Conservation (phyloP, 2,797 vertebrate species). For the Falco peregrinus region DNA sequence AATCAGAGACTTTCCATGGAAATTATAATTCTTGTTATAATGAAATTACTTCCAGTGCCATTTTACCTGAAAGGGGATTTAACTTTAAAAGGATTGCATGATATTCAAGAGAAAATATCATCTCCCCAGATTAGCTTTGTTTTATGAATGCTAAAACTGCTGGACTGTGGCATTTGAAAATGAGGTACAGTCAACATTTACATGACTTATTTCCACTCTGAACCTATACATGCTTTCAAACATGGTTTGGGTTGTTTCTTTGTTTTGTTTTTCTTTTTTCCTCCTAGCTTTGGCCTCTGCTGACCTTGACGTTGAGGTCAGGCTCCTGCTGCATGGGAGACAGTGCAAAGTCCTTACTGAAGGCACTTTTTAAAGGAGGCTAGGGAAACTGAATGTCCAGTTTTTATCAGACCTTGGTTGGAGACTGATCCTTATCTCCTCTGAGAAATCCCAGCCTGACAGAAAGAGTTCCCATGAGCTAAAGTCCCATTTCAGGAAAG, state of each 20-base stretch:
- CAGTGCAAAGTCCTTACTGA: background rate
- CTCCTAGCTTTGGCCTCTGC: background rate
- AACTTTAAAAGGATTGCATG: slow-evolving; percentile 44
- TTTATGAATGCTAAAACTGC: slow-evolving; percentile 35
- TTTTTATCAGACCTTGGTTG: background rate
- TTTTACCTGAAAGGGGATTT: slow-evolving; percentile 59
- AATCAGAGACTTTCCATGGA: background rate
- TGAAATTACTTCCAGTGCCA: slow-evolving; percentile 59
- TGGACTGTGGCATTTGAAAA: slow-evolving; percentile 13
- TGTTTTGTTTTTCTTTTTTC: background rate
- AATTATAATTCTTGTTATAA: slow-evolving; percentile 30
- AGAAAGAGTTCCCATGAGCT: background rate
- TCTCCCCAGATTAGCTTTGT: slow-evolving; percentile 48
- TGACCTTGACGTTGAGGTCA: background rate
- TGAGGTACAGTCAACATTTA: background rate
- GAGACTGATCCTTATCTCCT: background rate
- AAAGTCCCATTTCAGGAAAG: background rate
- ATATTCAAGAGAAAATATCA: slow-evolving; percentile 55
- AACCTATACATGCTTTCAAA: background rate
- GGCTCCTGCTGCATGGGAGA: background rate
- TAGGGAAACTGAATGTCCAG: background rate
- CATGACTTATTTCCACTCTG: background rate
- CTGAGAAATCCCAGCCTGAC: background rate
- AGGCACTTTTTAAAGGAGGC: background rate
- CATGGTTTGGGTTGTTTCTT: background rate